Evolutionary conservation across 2,797 vertebrate species (phyloP).

Genomic region (Valencia hispanica): DNA sequence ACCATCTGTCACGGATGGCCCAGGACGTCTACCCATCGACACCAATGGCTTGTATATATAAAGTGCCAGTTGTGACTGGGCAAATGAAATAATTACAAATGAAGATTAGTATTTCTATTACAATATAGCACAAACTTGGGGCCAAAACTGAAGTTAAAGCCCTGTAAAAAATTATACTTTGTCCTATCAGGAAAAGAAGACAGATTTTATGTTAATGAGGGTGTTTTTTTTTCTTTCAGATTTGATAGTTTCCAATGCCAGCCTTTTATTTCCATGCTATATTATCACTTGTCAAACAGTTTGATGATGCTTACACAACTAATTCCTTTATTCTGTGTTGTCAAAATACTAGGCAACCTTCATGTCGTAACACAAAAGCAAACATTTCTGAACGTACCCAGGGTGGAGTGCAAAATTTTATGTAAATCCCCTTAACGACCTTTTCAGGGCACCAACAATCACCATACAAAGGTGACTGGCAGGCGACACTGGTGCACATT

Average conservation of each 20-base stretch:
- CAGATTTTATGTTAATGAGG: background rate
- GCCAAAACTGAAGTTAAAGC: background rate
- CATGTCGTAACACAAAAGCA: constrained; percentile 54
- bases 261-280: background rate
- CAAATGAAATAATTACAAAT: constrained; percentile 22
- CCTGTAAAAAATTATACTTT: background rate
- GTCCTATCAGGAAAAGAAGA: background rate
- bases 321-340: constrained; percentile 29
- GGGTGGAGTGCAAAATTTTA: constrained; percentile 81
- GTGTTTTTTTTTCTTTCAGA: background rate
- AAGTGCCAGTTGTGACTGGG: constrained; percentile 18
- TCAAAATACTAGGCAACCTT: constrained; percentile 44
- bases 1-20: constrained; percentile 76
- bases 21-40: constrained; percentile 51
- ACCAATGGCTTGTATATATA: constrained; percentile 41
- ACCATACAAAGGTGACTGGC: constrained; percentile 84
- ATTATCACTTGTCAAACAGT: background rate
- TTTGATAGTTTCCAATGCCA: constrained; percentile 1
- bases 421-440: constrained; percentile 85
- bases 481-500: constrained; percentile 81
- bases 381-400: constrained; percentile 67
- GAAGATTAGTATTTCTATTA: constrained; percentile 11
- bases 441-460: constrained; percentile 80
- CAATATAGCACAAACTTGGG: background rate
- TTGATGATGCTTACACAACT: background rate